phyloP scores from a whole-genome alignment of 1,140 invertebrate genomes.

The Macrocentrus cingulum region DNA sequence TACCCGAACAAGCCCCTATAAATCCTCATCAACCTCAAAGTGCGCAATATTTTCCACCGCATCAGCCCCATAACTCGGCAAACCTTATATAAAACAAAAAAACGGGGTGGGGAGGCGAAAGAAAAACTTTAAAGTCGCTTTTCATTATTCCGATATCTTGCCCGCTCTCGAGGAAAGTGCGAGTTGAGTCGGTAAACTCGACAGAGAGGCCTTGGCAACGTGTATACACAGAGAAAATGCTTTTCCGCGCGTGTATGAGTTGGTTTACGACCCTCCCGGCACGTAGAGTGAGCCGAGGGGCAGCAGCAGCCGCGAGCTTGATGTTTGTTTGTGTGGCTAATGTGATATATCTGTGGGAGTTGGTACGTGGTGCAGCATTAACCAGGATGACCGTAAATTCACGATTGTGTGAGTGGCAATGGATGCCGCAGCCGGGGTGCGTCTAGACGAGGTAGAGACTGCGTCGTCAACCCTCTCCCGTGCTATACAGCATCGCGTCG shows the following conservation, averaged over 20 bases:
- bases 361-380: no score
- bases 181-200: no score
- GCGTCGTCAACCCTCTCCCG: conserved; percentile 38
- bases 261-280: no score
- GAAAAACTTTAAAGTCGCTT: conserved; percentile 43
- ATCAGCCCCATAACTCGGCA: no score
- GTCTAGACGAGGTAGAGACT: conserved; percentile 58
- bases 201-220: neutral
- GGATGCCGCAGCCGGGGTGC: conserved; percentile 39
- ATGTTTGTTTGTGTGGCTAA: no score
- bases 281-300: no score
- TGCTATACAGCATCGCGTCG: neutral
- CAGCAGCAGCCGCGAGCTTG: no score
- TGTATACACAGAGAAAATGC: conserved; percentile 22
- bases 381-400: conserved; percentile 51
- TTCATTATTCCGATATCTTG: conserved; percentile 38
- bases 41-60: no score
- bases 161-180: neutral
- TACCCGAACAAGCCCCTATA: no score
- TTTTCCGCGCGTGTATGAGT: conserved; percentile 4
- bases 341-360: conserved; percentile 46
- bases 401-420: conserved; percentile 47
- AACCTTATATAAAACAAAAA: no score
- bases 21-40: no score
- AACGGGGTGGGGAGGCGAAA: no score